These are phyloP conservation scores for Bicyclus anynana DNA, from an alignment of 1,140 invertebrate genomes.

Conservation along the genomic window DNA sequence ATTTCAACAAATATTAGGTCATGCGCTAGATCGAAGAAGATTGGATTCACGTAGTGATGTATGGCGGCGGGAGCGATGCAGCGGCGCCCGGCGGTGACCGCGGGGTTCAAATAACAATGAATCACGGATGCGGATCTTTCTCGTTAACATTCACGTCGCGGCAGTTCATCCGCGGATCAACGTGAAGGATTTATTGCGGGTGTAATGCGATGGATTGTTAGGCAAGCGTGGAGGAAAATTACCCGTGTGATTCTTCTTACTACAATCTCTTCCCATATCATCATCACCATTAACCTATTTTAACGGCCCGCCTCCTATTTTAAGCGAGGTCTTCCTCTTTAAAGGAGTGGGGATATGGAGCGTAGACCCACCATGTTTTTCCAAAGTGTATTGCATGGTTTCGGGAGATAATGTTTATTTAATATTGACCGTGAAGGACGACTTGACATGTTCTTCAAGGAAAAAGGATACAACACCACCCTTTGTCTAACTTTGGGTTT, in stretches of 20 bases:
- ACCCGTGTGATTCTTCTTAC: background rate
- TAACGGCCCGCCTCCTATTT: too few species aligned
- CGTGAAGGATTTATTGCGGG: conserved; percentile 19
- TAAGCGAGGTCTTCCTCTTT: too few species aligned
- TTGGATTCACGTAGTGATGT: conserved; percentile 21
- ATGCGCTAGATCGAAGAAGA: background rate
- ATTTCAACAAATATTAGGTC: background rate
- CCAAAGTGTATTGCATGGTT: too few species aligned
- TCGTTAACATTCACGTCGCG: conserved; percentile 28
- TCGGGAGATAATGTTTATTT: too few species aligned
- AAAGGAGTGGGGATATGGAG: too few species aligned
- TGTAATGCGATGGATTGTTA: conserved; percentile 7
- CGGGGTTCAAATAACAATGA: conserved; percentile 20
- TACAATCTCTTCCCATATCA: too few species aligned
- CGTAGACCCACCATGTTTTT: too few species aligned
- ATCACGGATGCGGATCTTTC: conserved; percentile 30
- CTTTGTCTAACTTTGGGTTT: too few species aligned
- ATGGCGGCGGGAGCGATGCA: conserved; percentile 27
- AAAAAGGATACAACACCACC: too few species aligned
- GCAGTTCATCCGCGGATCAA: conserved; percentile 46
- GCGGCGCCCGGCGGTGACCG: conserved; percentile 9
- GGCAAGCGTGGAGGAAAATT: background rate
- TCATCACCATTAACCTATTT: too few species aligned
- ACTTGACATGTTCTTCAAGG: too few species aligned
- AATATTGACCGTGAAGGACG: too few species aligned